These are phyloP conservation scores for Typhlichthys eigenmanni DNA, from an alignment of 2,797 vertebrate species.

Conservation along the genomic window DNA sequence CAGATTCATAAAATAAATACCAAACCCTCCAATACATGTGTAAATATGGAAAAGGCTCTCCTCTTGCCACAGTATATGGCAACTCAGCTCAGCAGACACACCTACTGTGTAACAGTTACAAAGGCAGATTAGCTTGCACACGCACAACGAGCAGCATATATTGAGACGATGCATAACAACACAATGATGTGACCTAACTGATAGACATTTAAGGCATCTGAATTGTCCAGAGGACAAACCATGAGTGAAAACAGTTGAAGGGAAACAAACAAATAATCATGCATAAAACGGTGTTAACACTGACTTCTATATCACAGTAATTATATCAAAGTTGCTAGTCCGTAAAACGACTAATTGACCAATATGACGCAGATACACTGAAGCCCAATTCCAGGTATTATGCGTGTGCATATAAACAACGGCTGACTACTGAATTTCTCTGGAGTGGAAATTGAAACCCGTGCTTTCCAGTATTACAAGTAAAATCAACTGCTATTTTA, in stretches of 20 bases:
- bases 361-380: conserved; percentile 16
- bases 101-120: conserved; percentile 24
- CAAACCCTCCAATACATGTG: conserved; percentile 7
- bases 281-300: conserved; percentile 40
- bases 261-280: conserved; percentile 21
- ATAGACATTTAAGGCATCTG: conserved; percentile 29
- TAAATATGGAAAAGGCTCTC: conserved; percentile 26
- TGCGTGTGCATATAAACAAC: background rate
- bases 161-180: conserved; percentile 17
- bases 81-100: conserved; percentile 25
- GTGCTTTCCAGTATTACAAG: background rate
- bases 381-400: conserved; percentile 14
- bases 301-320: conserved; percentile 57
- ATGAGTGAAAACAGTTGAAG: conserved; percentile 7
- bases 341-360: conserved; percentile 12
- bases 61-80: conserved; percentile 41
- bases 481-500: background rate
- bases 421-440: conserved; percentile 1
- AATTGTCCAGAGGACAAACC: conserved; percentile 22
- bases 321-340: conserved; percentile 16
- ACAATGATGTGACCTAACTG: conserved; percentile 10
- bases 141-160: conserved; percentile 14
- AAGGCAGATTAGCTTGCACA: conserved; percentile 32
- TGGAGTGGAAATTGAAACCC: background rate
- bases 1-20: conserved; percentile 34